Conservation (phyloP, 2,113 vertebrate genomes). For the Notarius quadriscutis region DNA sequence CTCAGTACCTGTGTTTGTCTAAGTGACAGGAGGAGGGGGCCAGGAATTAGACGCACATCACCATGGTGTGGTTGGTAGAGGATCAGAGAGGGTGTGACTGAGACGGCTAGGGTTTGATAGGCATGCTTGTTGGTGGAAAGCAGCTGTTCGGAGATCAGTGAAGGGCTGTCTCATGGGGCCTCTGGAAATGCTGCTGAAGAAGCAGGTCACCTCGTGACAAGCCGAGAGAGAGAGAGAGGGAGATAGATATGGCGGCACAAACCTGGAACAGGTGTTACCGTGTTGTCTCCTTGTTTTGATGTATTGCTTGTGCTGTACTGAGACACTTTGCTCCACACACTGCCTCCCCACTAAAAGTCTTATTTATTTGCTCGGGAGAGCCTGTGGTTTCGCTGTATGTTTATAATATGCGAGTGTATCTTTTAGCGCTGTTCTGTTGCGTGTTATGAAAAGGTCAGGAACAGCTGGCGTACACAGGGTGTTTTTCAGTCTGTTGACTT, state of each 20-base stretch:
- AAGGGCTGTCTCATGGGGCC: conserved; percentile 46
- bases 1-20: conserved; percentile 48
- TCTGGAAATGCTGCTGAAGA: conserved; percentile 47
- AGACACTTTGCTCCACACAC: conserved; percentile 32
- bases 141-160: conserved; percentile 53
- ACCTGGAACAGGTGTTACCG: conserved; percentile 55
- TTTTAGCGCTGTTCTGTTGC: not conserved
- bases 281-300: conserved; percentile 56
- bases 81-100: conserved; percentile 19
- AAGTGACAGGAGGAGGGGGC: conserved; percentile 51
- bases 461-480: not conserved
- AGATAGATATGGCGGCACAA: conserved; percentile 13
- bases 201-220: conserved; percentile 56
- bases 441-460: conserved; percentile 10
- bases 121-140: conserved; percentile 30
- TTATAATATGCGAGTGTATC: conserved; percentile 16
- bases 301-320: conserved; percentile 43
- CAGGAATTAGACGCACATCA: conserved; percentile 38
- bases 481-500: not conserved
- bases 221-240: conserved; percentile 24
- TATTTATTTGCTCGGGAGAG: conserved; percentile 42
- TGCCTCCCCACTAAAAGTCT: conserved; percentile 31
- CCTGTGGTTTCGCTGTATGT: conserved; percentile 19
- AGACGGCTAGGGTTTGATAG: conserved; percentile 33
- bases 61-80: conserved; percentile 9